Evolutionary conservation across 2,113 vertebrate genomes (phyloP).

Genomic region (Columba janthina): DNA sequence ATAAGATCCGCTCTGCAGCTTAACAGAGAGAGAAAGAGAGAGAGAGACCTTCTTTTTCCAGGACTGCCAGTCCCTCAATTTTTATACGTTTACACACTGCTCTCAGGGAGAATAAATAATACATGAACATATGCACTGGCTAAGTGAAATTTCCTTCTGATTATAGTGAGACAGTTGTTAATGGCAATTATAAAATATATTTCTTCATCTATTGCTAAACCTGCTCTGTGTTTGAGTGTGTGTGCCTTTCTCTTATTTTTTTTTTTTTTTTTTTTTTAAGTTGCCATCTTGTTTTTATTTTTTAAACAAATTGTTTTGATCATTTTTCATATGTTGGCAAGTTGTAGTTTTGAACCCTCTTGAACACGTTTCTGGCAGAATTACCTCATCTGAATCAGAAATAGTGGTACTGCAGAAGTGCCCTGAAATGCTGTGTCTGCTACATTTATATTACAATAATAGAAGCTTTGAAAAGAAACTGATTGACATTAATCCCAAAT

Average conservation of each 20-base stretch:
- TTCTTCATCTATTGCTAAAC: neutral
- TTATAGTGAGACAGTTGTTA: neutral
- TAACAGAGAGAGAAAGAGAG: neutral
- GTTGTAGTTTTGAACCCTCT: conserved; percentile 5
- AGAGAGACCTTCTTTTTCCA: conserved; percentile 38
- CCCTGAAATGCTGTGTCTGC: conserved; percentile 20
- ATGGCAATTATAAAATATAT: conserved; percentile 10
- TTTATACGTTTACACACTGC: conserved; percentile 37
- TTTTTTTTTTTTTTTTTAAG: neutral
- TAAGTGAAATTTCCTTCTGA: conserved; percentile 38
- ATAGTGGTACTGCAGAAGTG: neutral
- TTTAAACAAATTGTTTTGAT: neutral
- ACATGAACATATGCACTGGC: conserved; percentile 37
- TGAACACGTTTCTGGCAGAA: neutral
- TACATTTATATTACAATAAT: neutral
- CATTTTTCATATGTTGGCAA: neutral
- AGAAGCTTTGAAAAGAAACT: conserved; percentile 5
- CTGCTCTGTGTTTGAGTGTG: neutral
- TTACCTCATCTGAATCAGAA: conserved; percentile 28
- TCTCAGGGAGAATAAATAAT: conserved; percentile 53
- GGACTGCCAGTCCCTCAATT: conserved; percentile 26
- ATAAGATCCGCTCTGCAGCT: neutral
- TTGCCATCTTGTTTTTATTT: neutral
- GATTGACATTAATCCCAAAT: conserved; percentile 13
- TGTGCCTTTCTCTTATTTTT: neutral